phyloP scores from a whole-genome alignment of 2,888 invertebrate species.

The Drosophila bunnanda region DNA sequence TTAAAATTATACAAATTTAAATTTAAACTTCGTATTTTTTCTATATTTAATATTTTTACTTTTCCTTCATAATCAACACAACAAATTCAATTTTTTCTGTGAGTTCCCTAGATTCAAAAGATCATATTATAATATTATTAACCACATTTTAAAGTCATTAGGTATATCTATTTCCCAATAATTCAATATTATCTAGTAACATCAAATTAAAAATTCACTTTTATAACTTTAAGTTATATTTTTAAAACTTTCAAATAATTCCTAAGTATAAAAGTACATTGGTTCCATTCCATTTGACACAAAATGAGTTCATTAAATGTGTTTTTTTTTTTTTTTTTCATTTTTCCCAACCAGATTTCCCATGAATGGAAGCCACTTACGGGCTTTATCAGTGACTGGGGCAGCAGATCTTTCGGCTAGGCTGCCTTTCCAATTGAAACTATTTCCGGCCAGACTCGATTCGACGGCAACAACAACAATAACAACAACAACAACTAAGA shows the following conservation, averaged over 20 bases:
- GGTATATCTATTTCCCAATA: no score
- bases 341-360: not conserved
- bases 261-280: not conserved
- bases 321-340: no score
- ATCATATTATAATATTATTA: not conserved
- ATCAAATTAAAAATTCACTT: no score
- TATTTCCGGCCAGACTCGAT: constrained; percentile 34
- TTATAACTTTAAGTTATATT: no score
- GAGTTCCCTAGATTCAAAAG: not conserved
- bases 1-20: no score
- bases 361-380: constrained; percentile 39
- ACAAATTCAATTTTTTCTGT: not conserved
- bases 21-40: no score
- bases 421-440: constrained; percentile 39
- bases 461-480: constrained; percentile 2
- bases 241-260: no score
- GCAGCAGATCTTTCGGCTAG: constrained; percentile 24
- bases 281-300: constrained; percentile 18
- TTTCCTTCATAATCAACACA: no score
- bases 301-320: constrained; percentile 26
- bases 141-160: no score
- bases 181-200: no score
- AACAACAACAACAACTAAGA: no score
- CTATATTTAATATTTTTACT: no score
- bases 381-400: constrained; percentile 33